Conservation (phyloP, 1,140 invertebrate genomes). For the Agrilus planipennis region DNA sequence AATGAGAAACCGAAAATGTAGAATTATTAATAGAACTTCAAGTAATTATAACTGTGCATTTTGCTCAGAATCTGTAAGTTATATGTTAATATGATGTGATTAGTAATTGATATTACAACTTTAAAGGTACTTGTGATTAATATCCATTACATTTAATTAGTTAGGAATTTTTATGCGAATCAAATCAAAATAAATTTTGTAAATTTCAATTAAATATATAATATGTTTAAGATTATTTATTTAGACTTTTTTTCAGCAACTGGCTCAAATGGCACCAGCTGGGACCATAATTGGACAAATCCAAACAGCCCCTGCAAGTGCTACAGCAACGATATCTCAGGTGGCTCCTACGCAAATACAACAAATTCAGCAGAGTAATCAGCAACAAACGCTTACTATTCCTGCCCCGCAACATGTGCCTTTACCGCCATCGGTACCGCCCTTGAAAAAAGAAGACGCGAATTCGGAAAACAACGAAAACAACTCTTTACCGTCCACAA, state of each 20-base stretch:
- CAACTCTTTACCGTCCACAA: too few species aligned
- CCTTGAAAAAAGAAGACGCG: conserved; percentile 18
- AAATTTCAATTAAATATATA: background rate
- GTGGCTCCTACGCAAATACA: conserved; percentile 32
- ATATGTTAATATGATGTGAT: too few species aligned
- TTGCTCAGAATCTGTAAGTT: too few species aligned
- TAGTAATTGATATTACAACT: too few species aligned
- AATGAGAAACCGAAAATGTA: background rate
- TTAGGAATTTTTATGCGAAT: too few species aligned
- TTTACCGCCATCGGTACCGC: conserved; percentile 22
- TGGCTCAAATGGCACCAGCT: conserved; percentile 36
- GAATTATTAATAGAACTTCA: background rate
- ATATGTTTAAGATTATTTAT: background rate
- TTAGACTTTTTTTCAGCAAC: conserved; percentile 18
- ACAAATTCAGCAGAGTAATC: conserved; percentile 33
- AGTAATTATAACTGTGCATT: background rate
- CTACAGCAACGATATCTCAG: conserved; percentile 19
- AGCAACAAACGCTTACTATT: conserved; percentile 31
- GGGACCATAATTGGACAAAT: conserved; percentile 39
- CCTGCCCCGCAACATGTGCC: conserved; percentile 26
- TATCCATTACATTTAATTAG: too few species aligned
- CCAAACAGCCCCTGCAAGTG: conserved; percentile 26
- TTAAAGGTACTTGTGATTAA: too few species aligned
- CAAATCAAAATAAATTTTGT: background rate
- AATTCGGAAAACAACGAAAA: conserved; percentile 11